Evolutionary conservation across 1,140 invertebrate genomes (phyloP).

Genomic region (Dendroctonus valens): DNA sequence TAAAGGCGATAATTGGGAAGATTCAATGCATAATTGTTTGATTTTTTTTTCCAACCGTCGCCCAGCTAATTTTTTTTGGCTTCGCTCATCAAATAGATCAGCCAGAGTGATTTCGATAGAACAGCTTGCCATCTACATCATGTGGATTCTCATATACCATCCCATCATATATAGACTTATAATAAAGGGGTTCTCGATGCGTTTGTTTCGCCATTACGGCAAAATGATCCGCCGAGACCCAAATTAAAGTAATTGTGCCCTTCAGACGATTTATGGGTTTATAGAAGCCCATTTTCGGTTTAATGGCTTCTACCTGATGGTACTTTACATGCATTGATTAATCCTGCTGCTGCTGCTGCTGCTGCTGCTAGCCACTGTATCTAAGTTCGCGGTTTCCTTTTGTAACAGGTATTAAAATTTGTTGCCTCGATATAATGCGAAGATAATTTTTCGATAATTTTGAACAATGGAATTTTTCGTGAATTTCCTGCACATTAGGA

Average conservation of each 20-base stretch:
- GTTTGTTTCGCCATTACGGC: slow-evolving; percentile 4
- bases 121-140: no score
- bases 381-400: slow-evolving; percentile 5
- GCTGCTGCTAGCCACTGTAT: slow-evolving; percentile 8
- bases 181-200: slow-evolving; percentile 1
- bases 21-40: slow-evolving; percentile 14
- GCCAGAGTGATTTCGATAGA: no score
- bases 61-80: no score
- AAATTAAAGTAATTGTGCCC: slow-evolving; percentile 29
- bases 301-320: slow-evolving; percentile 25
- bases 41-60: background rate
- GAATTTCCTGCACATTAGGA: no score
- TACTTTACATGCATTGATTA: slow-evolving; percentile 28
- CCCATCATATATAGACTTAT: background rate
- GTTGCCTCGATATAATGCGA: slow-evolving; percentile 1
- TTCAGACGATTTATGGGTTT: slow-evolving; percentile 27
- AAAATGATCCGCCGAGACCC: slow-evolving; percentile 4
- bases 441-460: background rate
- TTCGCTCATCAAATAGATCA: no score
- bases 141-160: background rate
- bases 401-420: background rate
- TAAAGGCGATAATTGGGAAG: slow-evolving; percentile 24
- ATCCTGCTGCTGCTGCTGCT: slow-evolving; percentile 5
- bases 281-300: slow-evolving; percentile 22
- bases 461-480: no score